phyloP scores from a whole-genome alignment of 1,140 invertebrate species.

The Daktulosphaira vitifoliae region DNA sequence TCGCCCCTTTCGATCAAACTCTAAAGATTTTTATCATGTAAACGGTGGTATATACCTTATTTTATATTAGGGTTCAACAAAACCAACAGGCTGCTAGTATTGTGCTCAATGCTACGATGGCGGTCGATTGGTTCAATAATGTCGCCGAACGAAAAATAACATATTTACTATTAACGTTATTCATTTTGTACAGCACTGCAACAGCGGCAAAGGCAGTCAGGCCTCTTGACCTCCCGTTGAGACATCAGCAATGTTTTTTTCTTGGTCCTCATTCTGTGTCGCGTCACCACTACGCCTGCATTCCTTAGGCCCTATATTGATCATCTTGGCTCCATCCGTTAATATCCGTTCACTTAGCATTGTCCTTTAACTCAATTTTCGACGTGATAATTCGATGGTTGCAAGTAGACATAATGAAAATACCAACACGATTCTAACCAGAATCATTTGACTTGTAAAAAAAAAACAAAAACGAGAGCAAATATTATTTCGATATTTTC shows the following conservation, averaged over 20 bases:
- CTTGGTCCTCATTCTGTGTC: no score
- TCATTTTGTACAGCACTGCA: neutral
- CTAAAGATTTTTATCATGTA: conserved; percentile 12
- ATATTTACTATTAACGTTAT: neutral
- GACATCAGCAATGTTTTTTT: neutral
- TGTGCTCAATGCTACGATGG: neutral
- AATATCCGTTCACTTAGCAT: no score
- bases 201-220: neutral
- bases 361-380: no score
- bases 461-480: no score
- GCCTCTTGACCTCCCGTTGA: conserved; percentile 11
- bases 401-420: neutral
- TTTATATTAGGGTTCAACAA: neutral
- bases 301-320: no score
- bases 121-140: conserved; percentile 12
- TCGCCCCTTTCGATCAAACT: neutral
- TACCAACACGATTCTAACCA: neutral
- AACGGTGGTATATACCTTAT: neutral
- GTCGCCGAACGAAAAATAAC: conserved; percentile 13
- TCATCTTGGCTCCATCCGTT: no score
- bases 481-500: no score
- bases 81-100: neutral
- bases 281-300: no score
- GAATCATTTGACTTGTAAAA: no score
- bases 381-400: neutral